A percentile compares a stretch with the other conserved stretches of the same genome.
phyloP scores from a whole-genome alignment of 2,888 invertebrate species.

The Seira ritae region DNA sequence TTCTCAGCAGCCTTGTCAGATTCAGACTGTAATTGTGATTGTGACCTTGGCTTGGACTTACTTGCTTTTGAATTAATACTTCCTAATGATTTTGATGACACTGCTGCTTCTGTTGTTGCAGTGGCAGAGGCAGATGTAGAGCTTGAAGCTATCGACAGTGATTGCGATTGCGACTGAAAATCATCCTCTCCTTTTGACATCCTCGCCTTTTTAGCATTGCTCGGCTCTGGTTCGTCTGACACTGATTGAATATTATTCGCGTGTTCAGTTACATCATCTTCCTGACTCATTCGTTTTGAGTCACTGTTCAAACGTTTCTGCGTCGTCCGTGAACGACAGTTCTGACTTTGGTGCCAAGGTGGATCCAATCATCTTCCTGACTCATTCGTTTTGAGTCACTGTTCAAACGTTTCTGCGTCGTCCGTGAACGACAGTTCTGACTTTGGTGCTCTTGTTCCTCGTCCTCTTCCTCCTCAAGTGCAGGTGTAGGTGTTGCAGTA shows the following conservation, averaged over 20 bases:
- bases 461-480: neutral
- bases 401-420: conserved; percentile 4
- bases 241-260: too few relatives aligned
- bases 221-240: neutral
- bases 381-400: neutral
- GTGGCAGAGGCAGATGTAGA: too few relatives aligned
- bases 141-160: too few relatives aligned
- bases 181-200: neutral
- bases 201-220: neutral
- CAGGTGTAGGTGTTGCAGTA: neutral
- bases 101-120: neutral
- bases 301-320: conserved; percentile 3
- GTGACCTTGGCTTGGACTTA: neutral
- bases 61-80: neutral
- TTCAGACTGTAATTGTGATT: neutral
- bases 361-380: conserved; percentile 10
- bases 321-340: neutral
- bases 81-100: too few relatives aligned
- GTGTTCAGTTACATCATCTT: neutral
- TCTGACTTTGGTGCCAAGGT: too few relatives aligned
- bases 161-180: neutral
- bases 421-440: neutral
- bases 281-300: neutral
- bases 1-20: neutral
- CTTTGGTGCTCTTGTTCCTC: neutral